A percentile compares a stretch with the other conserved stretches of the same genome.
Evolutionary conservation across 1,140 invertebrate genomes (phyloP).

Genomic region (Mercenaria mercenaria): DNA sequence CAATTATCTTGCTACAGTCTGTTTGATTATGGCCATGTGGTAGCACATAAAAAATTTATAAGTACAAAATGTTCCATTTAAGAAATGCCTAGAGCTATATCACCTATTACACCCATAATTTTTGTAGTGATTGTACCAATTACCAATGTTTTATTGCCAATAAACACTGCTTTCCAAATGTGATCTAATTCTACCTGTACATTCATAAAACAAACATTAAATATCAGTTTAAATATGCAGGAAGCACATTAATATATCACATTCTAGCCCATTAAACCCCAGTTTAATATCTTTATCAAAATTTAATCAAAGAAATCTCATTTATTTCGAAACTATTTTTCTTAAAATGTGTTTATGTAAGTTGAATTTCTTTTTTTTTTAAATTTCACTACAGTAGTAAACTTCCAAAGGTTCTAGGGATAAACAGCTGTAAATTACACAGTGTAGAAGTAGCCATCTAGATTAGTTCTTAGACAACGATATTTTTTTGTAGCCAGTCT

Average conservation of each 20-base stretch:
- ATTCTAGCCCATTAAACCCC: background rate
- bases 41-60: conserved; percentile 17
- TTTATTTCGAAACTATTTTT: no score
- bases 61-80: conserved; percentile 9
- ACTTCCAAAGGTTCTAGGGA: no score
- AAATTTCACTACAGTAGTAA: no score
- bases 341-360: no score
- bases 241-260: background rate
- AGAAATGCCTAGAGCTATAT: background rate
- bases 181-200: background rate
- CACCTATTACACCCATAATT: background rate
- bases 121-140: background rate
- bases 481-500: no score
- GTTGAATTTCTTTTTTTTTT: no score
- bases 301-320: background rate
- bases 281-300: background rate
- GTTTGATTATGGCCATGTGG: conserved; percentile 18
- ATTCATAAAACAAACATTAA: background rate
- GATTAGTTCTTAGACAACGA: no score
- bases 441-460: no score
- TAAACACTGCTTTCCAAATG: background rate
- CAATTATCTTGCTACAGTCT: background rate
- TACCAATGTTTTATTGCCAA: conserved; percentile 6
- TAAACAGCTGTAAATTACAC: no score
- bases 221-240: background rate